phyloP scores from a whole-genome alignment of 1,140 invertebrate genomes.

The Rhopalosiphum padi region DNA sequence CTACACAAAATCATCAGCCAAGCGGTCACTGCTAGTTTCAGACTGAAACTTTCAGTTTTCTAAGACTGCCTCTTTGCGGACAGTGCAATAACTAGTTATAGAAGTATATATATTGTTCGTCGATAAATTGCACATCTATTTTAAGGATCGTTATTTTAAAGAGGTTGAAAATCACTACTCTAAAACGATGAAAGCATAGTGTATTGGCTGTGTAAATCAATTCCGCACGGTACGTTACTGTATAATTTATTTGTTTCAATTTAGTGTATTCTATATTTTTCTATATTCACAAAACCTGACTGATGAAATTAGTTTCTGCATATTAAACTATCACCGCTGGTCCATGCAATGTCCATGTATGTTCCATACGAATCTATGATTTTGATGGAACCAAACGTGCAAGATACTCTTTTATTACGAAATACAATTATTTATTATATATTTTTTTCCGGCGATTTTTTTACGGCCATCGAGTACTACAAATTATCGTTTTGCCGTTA shows the following conservation, averaged over 20 bases:
- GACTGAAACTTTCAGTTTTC: background rate
- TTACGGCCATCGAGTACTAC: background rate
- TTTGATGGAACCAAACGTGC: background rate
- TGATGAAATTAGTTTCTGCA: background rate
- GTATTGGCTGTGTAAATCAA: background rate
- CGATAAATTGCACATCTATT: background rate
- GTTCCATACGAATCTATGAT: background rate
- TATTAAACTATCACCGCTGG: background rate
- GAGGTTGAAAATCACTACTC: background rate
- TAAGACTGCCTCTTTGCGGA: background rate
- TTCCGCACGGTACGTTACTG: background rate
- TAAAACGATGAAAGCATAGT: background rate
- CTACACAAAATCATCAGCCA: background rate
- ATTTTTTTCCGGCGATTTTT: background rate
- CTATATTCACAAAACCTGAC: background rate
- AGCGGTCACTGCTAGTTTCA: background rate
- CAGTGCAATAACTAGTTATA: background rate
- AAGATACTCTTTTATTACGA: background rate
- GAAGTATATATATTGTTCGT: background rate
- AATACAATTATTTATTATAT: background rate
- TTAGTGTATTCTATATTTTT: background rate
- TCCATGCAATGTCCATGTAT: background rate
- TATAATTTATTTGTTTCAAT: background rate
- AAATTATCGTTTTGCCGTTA: background rate
- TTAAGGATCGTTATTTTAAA: background rate